Percentiles rank a stretch among this genome's conserved stretches.
Evolutionary conservation across 2,888 invertebrate species (phyloP).

Genomic region (Thera obeliscata): DNA sequence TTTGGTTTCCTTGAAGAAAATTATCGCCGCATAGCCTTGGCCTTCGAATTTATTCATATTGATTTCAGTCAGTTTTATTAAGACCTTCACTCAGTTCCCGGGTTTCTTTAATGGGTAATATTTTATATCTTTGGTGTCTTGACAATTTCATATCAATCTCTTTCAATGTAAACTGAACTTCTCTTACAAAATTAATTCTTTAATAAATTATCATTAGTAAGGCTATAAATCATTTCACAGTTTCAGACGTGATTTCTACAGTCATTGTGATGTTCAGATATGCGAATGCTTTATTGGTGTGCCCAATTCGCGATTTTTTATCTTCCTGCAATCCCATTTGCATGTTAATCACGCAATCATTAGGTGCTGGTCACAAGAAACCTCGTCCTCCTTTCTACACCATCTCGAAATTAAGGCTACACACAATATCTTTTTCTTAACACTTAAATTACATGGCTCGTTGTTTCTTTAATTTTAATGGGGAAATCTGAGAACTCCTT

Average conservation of each 20-base stretch:
- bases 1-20: constrained; percentile 2
- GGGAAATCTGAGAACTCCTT: constrained; percentile 9
- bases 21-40: constrained; percentile 1
- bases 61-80: constrained; percentile 12
- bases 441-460: constrained; percentile 21
- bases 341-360: constrained; percentile 24
- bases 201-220: background rate
- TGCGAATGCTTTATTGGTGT: constrained; percentile 1
- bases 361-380: constrained; percentile 16
- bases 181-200: background rate
- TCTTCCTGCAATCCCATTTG: constrained; percentile 15
- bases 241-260: constrained; percentile 1
- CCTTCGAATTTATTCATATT: constrained; percentile 7
- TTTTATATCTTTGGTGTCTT: background rate
- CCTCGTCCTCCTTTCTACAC: constrained; percentile 22
- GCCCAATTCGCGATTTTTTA: constrained; percentile 10
- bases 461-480: constrained; percentile 26
- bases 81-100: background rate
- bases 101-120: background rate
- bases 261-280: background rate
- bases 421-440: constrained; percentile 17
- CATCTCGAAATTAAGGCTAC: constrained; percentile 15
- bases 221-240: background rate
- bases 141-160: background rate
- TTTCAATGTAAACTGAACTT: background rate